These are phyloP conservation scores for Uloborus plumipes DNA, from an alignment of 2,888 invertebrate species.

Conservation along the genomic window DNA sequence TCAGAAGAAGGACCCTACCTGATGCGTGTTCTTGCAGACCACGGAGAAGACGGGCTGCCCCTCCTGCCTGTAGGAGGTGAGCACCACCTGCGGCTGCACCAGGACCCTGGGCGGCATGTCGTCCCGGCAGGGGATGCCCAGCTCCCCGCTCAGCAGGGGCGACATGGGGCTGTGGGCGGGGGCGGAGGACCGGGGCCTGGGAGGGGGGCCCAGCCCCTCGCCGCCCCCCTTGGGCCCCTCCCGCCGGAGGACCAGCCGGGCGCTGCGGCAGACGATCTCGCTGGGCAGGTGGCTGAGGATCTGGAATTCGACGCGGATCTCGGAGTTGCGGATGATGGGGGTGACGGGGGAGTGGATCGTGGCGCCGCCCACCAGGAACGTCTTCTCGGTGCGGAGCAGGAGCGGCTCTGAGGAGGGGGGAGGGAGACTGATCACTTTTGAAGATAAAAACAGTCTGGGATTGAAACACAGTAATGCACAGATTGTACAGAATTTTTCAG, in stretches of 20 bases:
- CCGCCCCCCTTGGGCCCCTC: conserved; percentile 33
- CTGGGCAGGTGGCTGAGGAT: conserved; percentile 58
- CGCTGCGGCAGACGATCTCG: conserved; percentile 43
- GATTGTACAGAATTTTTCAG: no score
- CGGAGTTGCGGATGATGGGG: conserved; percentile 47
- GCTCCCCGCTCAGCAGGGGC: conserved; percentile 47
- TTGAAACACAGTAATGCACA: background rate
- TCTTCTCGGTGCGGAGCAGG: conserved; percentile 54
- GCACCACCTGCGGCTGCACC: conserved; percentile 41
- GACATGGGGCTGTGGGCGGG: conserved; percentile 57
- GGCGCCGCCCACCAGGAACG: conserved; percentile 52
- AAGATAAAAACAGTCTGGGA: background rate
- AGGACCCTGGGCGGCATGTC: conserved; percentile 51
- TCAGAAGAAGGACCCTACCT: conserved; percentile 31
- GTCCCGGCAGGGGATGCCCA: conserved; percentile 56
- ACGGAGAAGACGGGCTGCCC: conserved; percentile 50
- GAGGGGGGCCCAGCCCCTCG: conserved; percentile 15
- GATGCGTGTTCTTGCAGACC: conserved; percentile 77
- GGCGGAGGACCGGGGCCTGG: background rate
- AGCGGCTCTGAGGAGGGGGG: conserved; percentile 35
- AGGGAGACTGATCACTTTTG: background rate
- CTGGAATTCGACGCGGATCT: conserved; percentile 47
- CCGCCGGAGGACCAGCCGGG: conserved; percentile 22
- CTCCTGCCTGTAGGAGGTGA: conserved; percentile 46
- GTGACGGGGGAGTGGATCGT: conserved; percentile 45